A percentile compares a stretch with the other conserved stretches of the same genome.
Evolutionary conservation across 2,888 invertebrate species (phyloP).

Genomic region (Tipula lateralis): DNA sequence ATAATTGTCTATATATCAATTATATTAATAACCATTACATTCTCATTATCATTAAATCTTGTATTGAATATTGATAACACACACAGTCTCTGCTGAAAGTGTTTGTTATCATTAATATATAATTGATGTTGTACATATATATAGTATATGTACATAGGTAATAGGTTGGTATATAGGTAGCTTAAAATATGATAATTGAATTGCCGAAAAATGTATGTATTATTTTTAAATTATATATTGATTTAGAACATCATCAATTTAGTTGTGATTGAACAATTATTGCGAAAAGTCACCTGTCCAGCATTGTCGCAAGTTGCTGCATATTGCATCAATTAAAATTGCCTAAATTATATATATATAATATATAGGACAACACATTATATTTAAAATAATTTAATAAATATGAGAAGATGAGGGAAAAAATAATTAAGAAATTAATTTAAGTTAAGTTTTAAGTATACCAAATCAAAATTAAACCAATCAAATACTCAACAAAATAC

Average conservation of each 20-base stretch:
- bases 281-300: not conserved
- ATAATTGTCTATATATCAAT: too few relatives aligned
- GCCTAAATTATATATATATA: not conserved
- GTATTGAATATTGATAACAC: not conserved
- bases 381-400: not conserved
- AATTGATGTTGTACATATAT: not conserved
- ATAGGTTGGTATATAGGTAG: not conserved
- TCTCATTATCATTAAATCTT: not conserved
- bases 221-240: not conserved
- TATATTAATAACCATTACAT: not conserved
- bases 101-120: not conserved
- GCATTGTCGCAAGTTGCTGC: not conserved
- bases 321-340: not conserved
- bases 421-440: not conserved
- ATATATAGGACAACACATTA: not conserved
- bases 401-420: not conserved
- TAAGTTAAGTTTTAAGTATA: not conserved
- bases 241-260: not conserved
- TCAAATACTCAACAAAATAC: not conserved
- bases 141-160: too few relatives aligned
- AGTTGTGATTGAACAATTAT: not conserved
- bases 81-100: not conserved
- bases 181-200: not conserved
- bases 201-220: too few relatives aligned
- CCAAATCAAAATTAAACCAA: not conserved